Evolutionary conservation across 2,888 invertebrate species (phyloP), one percentile per base, ranked within the genome.

Genomic region (Acheta domesticus): DNA sequence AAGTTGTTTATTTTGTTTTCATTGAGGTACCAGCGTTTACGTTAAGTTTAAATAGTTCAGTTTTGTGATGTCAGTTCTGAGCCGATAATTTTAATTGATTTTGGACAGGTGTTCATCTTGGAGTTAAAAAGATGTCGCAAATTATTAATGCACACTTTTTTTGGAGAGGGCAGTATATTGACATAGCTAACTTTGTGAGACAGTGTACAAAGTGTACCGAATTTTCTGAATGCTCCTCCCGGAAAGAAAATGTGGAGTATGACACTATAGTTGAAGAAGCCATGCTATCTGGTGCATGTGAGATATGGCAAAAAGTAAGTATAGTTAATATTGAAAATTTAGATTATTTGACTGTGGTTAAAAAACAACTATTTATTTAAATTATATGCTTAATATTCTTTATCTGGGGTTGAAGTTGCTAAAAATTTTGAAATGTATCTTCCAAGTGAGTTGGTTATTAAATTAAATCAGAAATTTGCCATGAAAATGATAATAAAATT

Each of bases 131-230:
- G 80, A 84, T 84, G 83, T 83, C 84, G 79, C 76, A 79, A 49
- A 79, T 77, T 21, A 83, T 85, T 49, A 82, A 82, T 21, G 62
- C 80, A 48, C 77, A 81, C 21, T 83, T 82, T 80, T 84, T 83
- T 80, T 85, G 85, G 85, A 82, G 83, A 74, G 82, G 83, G n/a
- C 81, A 83, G 77, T 84, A 84, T 81, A 81, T 82, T 36, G 84
- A 84, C 80, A 82, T 84, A 20, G 81, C 82, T 23, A 83, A 83
- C 75, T 83, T 81, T 79, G 83, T 84, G 74, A 82, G 83, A 74
- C 77, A 81, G 19, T 85, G 84, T 78, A 80, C 79, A 11, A 79
- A 81, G 48, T 84, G 84, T 78, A 80, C 82, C 2, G 83, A 84
- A 74, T 76, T 81, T n/a, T 23, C 74, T 12, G 23, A 62, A 20